These are phyloP conservation scores for Tanytarsus gracilentus DNA, from an alignment of 2,888 invertebrate genomes.

Conservation along the genomic window DNA sequence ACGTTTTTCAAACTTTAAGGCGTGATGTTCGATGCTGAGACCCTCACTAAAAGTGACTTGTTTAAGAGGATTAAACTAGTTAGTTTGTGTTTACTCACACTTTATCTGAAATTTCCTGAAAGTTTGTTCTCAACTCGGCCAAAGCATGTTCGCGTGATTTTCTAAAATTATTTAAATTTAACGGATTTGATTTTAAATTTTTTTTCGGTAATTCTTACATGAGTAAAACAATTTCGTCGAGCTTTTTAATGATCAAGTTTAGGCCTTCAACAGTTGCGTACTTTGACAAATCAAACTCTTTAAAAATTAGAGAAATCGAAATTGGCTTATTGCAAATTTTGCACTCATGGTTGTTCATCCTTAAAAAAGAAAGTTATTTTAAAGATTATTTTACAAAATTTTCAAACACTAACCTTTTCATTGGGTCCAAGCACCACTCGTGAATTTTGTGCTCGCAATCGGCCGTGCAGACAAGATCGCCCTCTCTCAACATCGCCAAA, in stretches of 20 bases:
- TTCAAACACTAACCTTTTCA: background rate
- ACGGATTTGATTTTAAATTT: background rate
- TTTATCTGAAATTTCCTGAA: background rate
- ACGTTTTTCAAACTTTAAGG: background rate
- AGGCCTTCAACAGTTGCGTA: background rate
- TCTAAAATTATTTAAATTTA: background rate
- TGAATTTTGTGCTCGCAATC: constrained; percentile 16
- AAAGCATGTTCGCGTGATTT: background rate
- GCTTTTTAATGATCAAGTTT: background rate
- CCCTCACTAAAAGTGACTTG: background rate
- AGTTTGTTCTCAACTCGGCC: background rate
- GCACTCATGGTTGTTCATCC: background rate
- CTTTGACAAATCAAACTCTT: background rate
- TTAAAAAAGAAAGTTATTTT: background rate
- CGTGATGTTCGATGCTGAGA: background rate
- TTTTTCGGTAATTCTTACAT: background rate
- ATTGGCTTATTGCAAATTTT: background rate
- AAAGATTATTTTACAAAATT: background rate
- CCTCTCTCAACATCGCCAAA: background rate
- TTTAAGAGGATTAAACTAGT: background rate
- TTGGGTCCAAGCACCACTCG: background rate
- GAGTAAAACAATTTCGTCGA: background rate
- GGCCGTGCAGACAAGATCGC: background rate
- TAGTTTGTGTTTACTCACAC: background rate
- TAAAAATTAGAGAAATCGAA: background rate